Conservation (phyloP, 2,797 vertebrate species). For the Spinus olivaceus region DNA sequence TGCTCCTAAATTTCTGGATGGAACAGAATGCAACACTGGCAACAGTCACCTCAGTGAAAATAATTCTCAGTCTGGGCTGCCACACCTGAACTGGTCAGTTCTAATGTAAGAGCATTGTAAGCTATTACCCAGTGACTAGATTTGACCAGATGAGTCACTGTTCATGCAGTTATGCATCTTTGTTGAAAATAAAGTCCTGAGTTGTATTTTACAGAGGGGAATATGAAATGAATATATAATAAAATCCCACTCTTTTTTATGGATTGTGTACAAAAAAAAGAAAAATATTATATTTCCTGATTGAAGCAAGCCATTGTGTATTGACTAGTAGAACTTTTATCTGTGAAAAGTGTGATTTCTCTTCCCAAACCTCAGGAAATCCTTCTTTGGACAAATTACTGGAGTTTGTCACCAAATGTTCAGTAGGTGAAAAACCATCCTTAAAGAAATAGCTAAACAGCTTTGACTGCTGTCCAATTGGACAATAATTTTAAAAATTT, state of each 20-base stretch:
- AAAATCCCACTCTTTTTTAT: neutral
- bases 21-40: neutral
- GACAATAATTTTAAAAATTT: neutral
- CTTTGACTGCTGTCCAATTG: neutral
- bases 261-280: neutral
- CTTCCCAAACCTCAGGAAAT: neutral
- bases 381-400: neutral
- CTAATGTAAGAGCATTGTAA: neutral
- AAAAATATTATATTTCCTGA: neutral
- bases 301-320: neutral
- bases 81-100: neutral
- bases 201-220: neutral
- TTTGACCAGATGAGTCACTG: neutral
- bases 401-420: neutral
- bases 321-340: neutral
- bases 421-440: neutral
- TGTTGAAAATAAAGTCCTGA: neutral
- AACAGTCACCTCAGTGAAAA: neutral
- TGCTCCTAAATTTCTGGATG: neutral
- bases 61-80: neutral
- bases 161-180: neutral
- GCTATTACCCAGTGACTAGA: neutral
- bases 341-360: neutral
- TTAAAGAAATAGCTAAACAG: neutral
- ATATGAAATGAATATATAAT: neutral